Percentiles rank a stretch among this genome's conserved stretches.
These are phyloP conservation scores for Centropristis striata DNA, from an alignment of 2,113 vertebrate species.

Conservation along the genomic window DNA sequence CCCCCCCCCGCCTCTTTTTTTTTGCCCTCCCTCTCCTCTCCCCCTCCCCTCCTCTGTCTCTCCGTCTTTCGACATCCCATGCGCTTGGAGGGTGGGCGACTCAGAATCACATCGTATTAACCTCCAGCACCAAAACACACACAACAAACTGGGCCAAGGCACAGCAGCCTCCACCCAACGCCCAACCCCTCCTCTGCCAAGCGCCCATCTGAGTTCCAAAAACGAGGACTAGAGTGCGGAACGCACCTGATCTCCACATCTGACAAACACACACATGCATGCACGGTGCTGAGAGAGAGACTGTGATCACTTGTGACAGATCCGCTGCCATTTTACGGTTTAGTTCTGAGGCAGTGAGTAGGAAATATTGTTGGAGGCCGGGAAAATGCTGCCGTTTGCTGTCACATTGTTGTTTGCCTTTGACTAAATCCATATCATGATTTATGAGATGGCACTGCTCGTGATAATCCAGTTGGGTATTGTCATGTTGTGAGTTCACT, in stretches of 20 bases:
- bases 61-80: conserved; percentile 52
- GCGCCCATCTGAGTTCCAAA: conserved; percentile 30
- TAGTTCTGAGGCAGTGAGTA: conserved; percentile 21
- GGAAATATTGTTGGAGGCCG: conserved; percentile 30
- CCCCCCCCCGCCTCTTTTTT: not conserved
- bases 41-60: conserved; percentile 29
- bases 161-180: conserved; percentile 19
- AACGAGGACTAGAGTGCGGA: conserved; percentile 49
- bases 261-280: conserved; percentile 55
- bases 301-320: conserved; percentile 61
- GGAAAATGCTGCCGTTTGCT: conserved; percentile 15
- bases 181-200: not conserved
- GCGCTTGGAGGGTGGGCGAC: conserved; percentile 54
- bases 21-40: not conserved
- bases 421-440: conserved; percentile 42
- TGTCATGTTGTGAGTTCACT: not conserved
- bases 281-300: conserved; percentile 21
- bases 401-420: conserved; percentile 33
- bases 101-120: conserved; percentile 74
- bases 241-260: conserved; percentile 63
- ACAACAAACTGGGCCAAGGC: conserved; percentile 59
- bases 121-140: conserved; percentile 63
- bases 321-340: conserved; percentile 56
- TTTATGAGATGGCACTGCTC: conserved; percentile 35
- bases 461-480: conserved; percentile 39